Conservation (phyloP, 2,797 vertebrate species). For the Oceanodroma leucorhoa region DNA sequence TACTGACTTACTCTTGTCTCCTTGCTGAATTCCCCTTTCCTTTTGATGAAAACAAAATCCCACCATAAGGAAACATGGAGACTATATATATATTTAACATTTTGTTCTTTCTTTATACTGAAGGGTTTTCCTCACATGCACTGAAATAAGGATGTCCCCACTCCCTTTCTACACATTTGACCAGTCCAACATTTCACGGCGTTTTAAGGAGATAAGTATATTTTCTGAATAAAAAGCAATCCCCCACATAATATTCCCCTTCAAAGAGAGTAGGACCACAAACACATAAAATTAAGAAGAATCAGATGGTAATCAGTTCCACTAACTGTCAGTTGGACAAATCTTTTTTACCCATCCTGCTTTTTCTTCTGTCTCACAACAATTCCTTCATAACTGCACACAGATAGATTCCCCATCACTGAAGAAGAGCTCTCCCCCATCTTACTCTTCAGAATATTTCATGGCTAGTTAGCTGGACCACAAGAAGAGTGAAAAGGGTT, state of each 20-base stretch:
- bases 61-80: background rate
- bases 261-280: background rate
- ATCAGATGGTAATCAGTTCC: background rate
- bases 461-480: background rate
- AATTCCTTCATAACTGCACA: background rate
- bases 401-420: background rate
- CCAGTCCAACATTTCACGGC: background rate
- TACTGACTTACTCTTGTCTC: background rate
- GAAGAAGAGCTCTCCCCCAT: background rate
- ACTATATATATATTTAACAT: background rate
- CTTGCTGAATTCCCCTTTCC: background rate
- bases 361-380: background rate
- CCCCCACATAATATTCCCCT: fast-evolving
- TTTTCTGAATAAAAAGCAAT: background rate
- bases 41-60: background rate
- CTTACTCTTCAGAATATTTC: background rate
- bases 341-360: background rate
- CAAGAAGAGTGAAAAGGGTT: background rate
- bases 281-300: background rate
- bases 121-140: background rate
- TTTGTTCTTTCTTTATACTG: background rate
- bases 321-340: background rate
- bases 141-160: background rate
- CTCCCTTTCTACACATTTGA: background rate
- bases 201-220: background rate